A percentile compares a stretch with the other conserved stretches of the same genome.
Evolutionary conservation across 1,140 invertebrate genomes (phyloP).

Genomic region (Rhagoletis pomonella): DNA sequence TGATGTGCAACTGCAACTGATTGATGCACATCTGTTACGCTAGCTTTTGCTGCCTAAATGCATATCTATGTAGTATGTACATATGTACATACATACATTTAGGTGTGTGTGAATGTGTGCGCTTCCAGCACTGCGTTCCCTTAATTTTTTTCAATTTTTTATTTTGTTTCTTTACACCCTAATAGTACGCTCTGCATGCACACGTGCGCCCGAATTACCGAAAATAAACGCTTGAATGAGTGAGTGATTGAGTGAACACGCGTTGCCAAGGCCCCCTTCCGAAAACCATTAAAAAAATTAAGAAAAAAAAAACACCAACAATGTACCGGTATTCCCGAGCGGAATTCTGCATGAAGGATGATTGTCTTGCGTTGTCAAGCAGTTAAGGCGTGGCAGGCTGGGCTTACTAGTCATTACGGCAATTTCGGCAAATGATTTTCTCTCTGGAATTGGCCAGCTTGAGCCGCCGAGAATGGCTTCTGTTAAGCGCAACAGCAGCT

Average conservation of each 20-base stretch:
- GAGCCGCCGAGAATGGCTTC: neutral
- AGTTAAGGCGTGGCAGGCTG: slow-evolving; percentile 26
- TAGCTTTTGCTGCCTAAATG: neutral
- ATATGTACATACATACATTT: neutral
- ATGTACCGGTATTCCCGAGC: neutral
- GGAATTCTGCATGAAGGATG: slow-evolving; percentile 28
- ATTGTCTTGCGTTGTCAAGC: neutral
- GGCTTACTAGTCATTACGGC: neutral
- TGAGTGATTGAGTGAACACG: slow-evolving; percentile 39
- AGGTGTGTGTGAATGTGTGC: neutral
- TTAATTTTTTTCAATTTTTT: neutral
- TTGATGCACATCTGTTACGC: neutral
- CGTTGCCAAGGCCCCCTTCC: neutral
- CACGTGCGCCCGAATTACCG: slow-evolving; percentile 17
- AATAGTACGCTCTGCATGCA: neutral
- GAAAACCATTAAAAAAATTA: neutral
- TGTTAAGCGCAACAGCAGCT: neutral
- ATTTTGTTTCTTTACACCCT: neutral
- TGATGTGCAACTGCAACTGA: slow-evolving; percentile 11
- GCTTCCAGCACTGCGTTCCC: neutral
- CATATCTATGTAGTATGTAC: neutral
- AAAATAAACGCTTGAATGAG: slow-evolving; percentile 47
- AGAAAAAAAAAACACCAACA: neutral
- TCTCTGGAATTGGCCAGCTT: neutral
- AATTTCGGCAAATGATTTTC: slow-evolving; percentile 33